Base-by-base conservation (phyloP, 2,888 invertebrate species). In the Carpatolechia fugitivella region DNA sequence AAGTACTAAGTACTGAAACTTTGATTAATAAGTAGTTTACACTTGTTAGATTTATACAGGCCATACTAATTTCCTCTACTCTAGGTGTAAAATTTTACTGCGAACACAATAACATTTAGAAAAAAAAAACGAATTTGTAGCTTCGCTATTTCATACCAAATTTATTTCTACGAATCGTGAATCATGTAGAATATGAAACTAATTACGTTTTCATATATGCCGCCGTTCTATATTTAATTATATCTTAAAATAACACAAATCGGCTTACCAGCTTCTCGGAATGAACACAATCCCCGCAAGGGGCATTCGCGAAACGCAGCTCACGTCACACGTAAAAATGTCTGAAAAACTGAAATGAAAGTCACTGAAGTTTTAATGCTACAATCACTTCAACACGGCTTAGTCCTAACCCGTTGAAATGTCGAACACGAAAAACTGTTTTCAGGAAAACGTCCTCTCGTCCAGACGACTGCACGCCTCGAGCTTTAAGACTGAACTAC, bases 181-280 rank as follows among this genome's bases (percentile, higher is more conserved):
- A 66, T 82, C 80, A 81, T 68, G 62, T 66, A 63, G 63, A 73
- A 79, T 78, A 80, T 80, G 77, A 75, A 78, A 82, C 82, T 85
- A 87, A 88, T 86, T 85, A 83, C 79, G 74, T 80, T 84, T 83
- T 81, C 81, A 81, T 82, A 78, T 81, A 85, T 73, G 68, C 75
- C 73, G 72, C 70, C 74, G 78, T 76, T 82, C 88, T 89, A 89
- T 80, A 87, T 87, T 85, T 87, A 90, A 88, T 87, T 85, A 82
- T 78, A 82, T 76, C 82, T 79, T 74, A 85, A 87, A 86, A 88
- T 86, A 89, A 85, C 80, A 80, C 77, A 80, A 82, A 79, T 79
- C 74, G 59, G 65, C 89, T 85, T 80, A 89, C 89, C 87, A 78
- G 70, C 69, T 78, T 78, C 80, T 70, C 61, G 72, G 79, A 80